Evolutionary conservation across 2,888 invertebrate genomes (phyloP), one percentile per base, ranked within the genome.

Genomic region (Sclerodermus sp.): DNA sequence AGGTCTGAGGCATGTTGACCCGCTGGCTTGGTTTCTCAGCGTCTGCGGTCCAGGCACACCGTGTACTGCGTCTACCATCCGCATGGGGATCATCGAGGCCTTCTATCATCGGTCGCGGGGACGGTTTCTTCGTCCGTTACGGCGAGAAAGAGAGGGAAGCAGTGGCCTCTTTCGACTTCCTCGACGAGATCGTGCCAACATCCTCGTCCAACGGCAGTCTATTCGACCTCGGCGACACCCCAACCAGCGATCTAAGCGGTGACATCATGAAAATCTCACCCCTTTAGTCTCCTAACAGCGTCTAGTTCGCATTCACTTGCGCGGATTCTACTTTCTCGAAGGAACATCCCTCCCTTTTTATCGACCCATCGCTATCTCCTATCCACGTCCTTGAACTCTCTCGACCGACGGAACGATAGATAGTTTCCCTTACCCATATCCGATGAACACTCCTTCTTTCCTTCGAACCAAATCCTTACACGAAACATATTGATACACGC

Each of bases 101-200:
- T 42, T 86, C 88, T 71, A 89, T 90, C 80, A 84, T 90, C 70
- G 89, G 88, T 65, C 84, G 90, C 53, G 85, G 90, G 55, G 85
- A 86, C 58, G 89, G 88, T 70, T 88, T 90, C 82, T 90, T 85
- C 83, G 86, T 87, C 55, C 84, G 90, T 64, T 90, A 85, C 81
- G 90, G 90, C 42, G 87, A 88, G 66, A 85, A 87, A 71, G 90
- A 90, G 74, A 83, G 83, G 56, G 89, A 88, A 73, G 90, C 90
- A 56, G 87, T 90, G 64, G 87, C 89, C 57, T 86, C 85, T 67
- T 90, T 90, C 81, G 89, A 90, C 81, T 90, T 90, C 82, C 83
- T 90, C 66, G 87, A 90, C 78, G 87, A 87, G 68, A 79, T 88
- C 54, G 56, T 58, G 23, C 45, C 55, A 10, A 41, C 58, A 39